A percentile compares a stretch with the other conserved stretches of the same genome.
Conservation (phyloP, 1,140 invertebrate genomes). For the Diorhabda elongata region DNA sequence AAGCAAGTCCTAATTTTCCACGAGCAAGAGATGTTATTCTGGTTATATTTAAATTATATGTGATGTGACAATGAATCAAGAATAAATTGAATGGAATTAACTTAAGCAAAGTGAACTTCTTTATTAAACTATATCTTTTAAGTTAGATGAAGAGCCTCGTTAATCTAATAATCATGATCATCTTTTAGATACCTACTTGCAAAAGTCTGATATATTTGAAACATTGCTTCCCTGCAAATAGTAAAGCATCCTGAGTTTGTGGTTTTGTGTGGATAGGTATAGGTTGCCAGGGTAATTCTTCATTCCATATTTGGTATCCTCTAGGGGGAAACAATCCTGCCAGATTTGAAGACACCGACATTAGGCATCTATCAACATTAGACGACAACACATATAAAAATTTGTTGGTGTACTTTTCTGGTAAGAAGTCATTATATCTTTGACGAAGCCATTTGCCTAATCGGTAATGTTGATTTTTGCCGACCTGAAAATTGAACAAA, state of each 20-base stretch:
- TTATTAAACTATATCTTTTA: no score
- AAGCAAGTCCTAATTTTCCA: no score
- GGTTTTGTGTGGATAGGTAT: conserved; percentile 80
- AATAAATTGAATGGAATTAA: no score
- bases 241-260: conserved; percentile 60
- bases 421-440: conserved; percentile 60
- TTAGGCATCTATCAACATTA: conserved; percentile 80
- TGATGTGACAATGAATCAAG: no score
- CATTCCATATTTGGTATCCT: conserved; percentile 63
- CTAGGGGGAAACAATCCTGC: conserved; percentile 72
- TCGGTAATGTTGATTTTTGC: conserved; percentile 70
- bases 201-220: neutral
- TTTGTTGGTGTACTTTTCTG: conserved; percentile 47
- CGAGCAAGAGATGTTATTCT: no score
- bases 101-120: no score
- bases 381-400: conserved; percentile 59
- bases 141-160: no score
- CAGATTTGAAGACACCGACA: conserved; percentile 79
- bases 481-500: conserved; percentile 53
- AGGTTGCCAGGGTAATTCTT: conserved; percentile 74
- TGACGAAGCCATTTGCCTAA: conserved; percentile 71
- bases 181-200: conserved; percentile 20
- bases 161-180: no score
- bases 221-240: conserved; percentile 6
- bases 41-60: no score